Evolutionary conservation across 1,140 invertebrate genomes (phyloP).

Genomic region (Hypsibius dujardini): DNA sequence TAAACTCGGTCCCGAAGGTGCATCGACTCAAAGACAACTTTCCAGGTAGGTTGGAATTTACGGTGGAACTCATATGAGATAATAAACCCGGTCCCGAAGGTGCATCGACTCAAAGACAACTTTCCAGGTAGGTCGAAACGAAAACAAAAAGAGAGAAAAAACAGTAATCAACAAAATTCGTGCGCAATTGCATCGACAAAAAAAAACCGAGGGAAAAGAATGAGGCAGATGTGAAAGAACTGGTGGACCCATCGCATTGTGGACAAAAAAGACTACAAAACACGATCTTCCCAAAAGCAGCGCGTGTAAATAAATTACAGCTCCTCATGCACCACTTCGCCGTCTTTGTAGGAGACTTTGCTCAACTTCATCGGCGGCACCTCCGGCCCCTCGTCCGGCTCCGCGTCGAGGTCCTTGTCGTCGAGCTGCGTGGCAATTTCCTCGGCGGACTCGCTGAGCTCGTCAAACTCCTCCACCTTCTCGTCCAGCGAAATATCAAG

Average conservation of each 20-base stretch:
- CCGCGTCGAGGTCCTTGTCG: slow-evolving; percentile 28
- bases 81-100: too few relatives aligned
- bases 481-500: slow-evolving; percentile 64
- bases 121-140: too few relatives aligned
- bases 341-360: slow-evolving; percentile 1
- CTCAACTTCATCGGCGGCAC: slow-evolving; percentile 23
- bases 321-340: not conserved
- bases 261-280: slow-evolving; percentile 20
- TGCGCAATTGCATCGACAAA: not conserved
- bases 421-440: slow-evolving; percentile 25
- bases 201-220: slow-evolving; percentile 16
- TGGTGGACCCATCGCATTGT: slow-evolving; percentile 26
- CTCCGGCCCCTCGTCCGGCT: slow-evolving; percentile 24
- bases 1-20: too few relatives aligned
- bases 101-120: too few relatives aligned
- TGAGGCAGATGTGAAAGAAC: slow-evolving; percentile 23
- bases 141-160: too few relatives aligned
- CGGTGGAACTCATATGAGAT: too few relatives aligned
- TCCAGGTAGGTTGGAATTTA: too few relatives aligned
- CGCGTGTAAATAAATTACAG: not conserved
- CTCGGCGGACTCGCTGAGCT: slow-evolving; percentile 25
- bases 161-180: too few relatives aligned
- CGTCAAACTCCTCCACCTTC: slow-evolving; percentile 39
- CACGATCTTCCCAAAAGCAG: too few relatives aligned
- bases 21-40: too few relatives aligned